Conservation (phyloP, 1,140 invertebrate species). For the Cataglyphis hispanica region DNA sequence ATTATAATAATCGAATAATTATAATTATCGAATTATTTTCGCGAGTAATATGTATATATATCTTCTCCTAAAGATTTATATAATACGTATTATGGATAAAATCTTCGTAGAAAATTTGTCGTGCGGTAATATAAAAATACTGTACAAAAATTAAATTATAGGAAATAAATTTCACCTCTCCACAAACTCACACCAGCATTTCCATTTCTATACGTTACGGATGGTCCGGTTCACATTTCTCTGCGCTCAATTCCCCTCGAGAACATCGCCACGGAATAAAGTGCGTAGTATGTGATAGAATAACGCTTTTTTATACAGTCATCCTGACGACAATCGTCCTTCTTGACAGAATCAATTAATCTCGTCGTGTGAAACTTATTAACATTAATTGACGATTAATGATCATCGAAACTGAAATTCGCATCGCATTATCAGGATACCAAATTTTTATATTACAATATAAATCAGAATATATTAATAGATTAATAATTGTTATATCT, state of each 20-base stretch:
- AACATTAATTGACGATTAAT: conserved; percentile 3
- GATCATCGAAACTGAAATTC: background rate
- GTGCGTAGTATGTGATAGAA: conserved; percentile 30
- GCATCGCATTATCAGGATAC: background rate
- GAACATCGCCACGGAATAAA: conserved; percentile 28
- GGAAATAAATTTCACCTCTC: background rate
- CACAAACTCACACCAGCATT: conserved; percentile 40
- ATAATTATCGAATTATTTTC: background rate
- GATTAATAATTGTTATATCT: background rate
- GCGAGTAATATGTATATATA: background rate
- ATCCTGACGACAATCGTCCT: conserved; percentile 31
- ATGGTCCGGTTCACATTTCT: conserved; percentile 7
- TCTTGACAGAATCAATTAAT: background rate
- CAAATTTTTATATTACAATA: background rate
- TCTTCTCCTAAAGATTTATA: conserved; percentile 17
- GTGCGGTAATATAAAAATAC: conserved; percentile 19
- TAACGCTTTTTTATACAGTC: conserved; percentile 42
- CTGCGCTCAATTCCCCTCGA: conserved; percentile 36
- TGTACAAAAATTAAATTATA: conserved; percentile 3
- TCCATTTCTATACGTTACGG: conserved; percentile 34
- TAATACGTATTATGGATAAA: background rate
- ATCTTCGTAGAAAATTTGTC: conserved; percentile 8
- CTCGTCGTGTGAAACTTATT: conserved; percentile 28
- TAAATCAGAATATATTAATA: background rate
- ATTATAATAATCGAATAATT: background rate